phyloP scores from a whole-genome alignment of 1,140 invertebrate genomes.

The Stegodyphus mimosarum region DNA sequence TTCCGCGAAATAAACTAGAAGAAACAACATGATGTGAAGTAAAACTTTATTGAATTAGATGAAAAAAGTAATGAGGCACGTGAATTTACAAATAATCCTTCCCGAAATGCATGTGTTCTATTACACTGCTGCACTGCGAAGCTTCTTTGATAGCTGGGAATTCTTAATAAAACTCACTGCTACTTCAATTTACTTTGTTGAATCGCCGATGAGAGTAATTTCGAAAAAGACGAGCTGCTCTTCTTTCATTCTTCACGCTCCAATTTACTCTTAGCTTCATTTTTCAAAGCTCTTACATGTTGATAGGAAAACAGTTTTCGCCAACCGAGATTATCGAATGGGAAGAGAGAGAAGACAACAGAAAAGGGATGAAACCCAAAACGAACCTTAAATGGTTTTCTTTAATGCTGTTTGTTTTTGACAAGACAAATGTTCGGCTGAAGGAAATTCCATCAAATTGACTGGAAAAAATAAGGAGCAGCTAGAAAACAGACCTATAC shows the following conservation, averaged over 20 bases:
- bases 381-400: slow-evolving; percentile 56
- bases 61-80: too few species aligned
- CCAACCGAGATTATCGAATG: slow-evolving; percentile 54
- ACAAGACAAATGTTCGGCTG: slow-evolving; percentile 52
- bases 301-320: slow-evolving; percentile 58
- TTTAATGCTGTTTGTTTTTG: slow-evolving; percentile 56
- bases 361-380: slow-evolving; percentile 42
- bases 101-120: neutral
- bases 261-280: slow-evolving; percentile 48
- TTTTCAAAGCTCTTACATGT: slow-evolving; percentile 57
- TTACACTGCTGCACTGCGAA: neutral
- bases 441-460: slow-evolving; percentile 50
- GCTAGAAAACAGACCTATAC: slow-evolving; percentile 26
- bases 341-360: neutral
- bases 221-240: slow-evolving; percentile 18
- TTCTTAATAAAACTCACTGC: slow-evolving; percentile 48
- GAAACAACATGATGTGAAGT: too few species aligned
- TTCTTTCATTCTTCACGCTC: slow-evolving; percentile 51
- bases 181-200: slow-evolving; percentile 40
- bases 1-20: too few species aligned
- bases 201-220: slow-evolving; percentile 47
- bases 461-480: slow-evolving; percentile 41
- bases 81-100: too few species aligned
- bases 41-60: too few species aligned
- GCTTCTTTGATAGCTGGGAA: neutral